Evolutionary conservation across 1,140 invertebrate species (phyloP), one percentile per base, ranked within the genome.

Genomic region (Muscidifurax raptorellus): DNA sequence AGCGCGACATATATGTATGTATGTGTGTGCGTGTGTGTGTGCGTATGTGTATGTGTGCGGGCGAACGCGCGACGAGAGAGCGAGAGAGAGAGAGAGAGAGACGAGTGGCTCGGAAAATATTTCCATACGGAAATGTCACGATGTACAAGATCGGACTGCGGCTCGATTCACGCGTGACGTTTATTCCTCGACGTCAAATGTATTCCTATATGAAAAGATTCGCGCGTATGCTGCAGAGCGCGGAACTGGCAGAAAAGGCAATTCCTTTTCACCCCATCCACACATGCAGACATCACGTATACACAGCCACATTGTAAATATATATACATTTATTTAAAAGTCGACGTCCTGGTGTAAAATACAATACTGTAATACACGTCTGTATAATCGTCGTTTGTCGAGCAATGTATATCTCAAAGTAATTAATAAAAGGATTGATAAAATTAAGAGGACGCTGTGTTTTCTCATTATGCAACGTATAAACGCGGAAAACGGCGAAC

Each of bases 331-430:
- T 77, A 79, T 66, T 82, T 81, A 85, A 85, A 77, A 87, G 86
- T 86, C 76, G 84, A 87, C 82, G 87, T 90, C 87, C 86, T 66
- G 86, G 83, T 91, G 90, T 89, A 91, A 90, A 91, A 90, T 89
- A 87, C 85, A 88, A 83, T 92, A 93, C 90, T 92, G 90, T 90
- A n/a, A 82, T 85, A 85, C 84, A 91, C 91, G 90, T 92, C 91
- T 91, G 90, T 92, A 91, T 93, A 92, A 93, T 91, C 91, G 36
- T 40, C n/a, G 87, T 91, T 92, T 91, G 90, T 93, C 90, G 90
- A 91, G 88, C 88, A 92, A 90, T 92, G 91, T 93, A 92, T 91
- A 92, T 91, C 91, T 90, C 90, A 91, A 87, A 90, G 89, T 91
- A 91, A 75, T 86, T 90, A 90, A 91, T 92, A 92, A 91, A 90